Conservation (phyloP, 2,797 vertebrate species). For the Otolemur crassicaudatus region DNA sequence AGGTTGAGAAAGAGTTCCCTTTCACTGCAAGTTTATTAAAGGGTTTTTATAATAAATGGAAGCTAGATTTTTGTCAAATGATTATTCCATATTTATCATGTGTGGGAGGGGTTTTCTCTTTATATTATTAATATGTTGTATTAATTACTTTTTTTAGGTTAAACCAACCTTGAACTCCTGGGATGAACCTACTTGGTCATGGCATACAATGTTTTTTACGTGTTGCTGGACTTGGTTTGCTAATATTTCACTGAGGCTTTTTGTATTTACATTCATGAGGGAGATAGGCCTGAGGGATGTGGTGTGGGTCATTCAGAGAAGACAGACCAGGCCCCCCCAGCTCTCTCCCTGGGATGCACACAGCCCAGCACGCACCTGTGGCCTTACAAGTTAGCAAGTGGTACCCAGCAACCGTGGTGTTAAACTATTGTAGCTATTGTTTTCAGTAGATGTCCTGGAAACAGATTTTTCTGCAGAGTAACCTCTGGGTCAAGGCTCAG, state of each 20-base stretch:
- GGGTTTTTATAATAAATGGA: not conserved
- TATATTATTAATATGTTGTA: not conserved
- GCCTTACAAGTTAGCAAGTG: not conserved
- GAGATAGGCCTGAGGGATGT: not conserved
- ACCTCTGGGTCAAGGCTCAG: not conserved
- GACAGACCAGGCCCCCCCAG: not conserved
- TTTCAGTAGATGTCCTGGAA: not conserved
- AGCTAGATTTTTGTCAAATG: not conserved
- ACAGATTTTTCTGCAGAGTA: not conserved
- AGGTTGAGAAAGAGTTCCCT: not conserved
- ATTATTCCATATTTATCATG: not conserved
- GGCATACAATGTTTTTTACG: not conserved
- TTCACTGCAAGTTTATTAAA: not conserved
- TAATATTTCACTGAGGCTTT: not conserved
- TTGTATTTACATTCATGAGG: not conserved
- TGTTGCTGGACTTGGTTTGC: not conserved
- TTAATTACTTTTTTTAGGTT: not conserved
- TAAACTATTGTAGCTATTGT: not conserved
- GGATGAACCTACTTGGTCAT: not conserved
- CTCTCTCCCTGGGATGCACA: too few species aligned
- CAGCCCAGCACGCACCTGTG: not conserved
- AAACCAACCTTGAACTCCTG: not conserved
- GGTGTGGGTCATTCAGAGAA: not conserved
- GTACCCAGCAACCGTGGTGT: not conserved
- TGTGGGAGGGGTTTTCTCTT: not conserved